Conservation (phyloP, 2,888 invertebrate genomes). For the Cheilosia grossa region DNA sequence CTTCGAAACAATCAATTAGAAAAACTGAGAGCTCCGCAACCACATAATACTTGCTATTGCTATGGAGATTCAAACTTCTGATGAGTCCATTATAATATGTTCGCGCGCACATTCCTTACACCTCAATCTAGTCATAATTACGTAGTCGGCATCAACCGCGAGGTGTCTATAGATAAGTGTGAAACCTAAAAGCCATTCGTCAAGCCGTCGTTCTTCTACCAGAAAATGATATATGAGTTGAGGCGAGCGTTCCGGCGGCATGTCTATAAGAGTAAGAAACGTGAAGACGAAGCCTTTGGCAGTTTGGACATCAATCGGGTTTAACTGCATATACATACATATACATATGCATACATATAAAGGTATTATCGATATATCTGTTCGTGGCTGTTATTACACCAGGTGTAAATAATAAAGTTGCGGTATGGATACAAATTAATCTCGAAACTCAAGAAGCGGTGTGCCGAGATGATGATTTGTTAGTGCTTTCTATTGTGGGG, state of each 20-base stretch:
- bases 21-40: conserved; percentile 70
- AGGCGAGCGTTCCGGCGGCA: conserved; percentile 67
- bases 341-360: conserved; percentile 25
- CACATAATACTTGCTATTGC: conserved; percentile 41
- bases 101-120: conserved; percentile 74
- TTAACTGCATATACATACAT: conserved; percentile 47
- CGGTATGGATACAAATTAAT: conserved; percentile 73
- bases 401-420: conserved; percentile 74
- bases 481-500: conserved; percentile 65
- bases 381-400: conserved; percentile 71
- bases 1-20: conserved; percentile 73
- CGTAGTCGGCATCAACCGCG: conserved; percentile 74
- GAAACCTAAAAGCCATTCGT: conserved; percentile 75
- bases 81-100: conserved; percentile 75
- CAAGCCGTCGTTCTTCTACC: conserved; percentile 75
- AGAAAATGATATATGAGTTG: conserved; percentile 75
- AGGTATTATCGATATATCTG: conserved; percentile 70
- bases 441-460: conserved; percentile 70
- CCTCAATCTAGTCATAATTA: conserved; percentile 75
- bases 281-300: conserved; percentile 70
- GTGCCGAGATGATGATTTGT: conserved; percentile 71
- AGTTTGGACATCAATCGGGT: conserved; percentile 72
- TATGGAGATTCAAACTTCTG: conserved; percentile 66
- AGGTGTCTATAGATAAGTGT: conserved; percentile 74
- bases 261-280: conserved; percentile 56